Percentiles rank a stretch among this genome's conserved stretches.
Evolutionary conservation across 2,888 invertebrate genomes (phyloP).

Genomic region (Dendrolimus pini): DNA sequence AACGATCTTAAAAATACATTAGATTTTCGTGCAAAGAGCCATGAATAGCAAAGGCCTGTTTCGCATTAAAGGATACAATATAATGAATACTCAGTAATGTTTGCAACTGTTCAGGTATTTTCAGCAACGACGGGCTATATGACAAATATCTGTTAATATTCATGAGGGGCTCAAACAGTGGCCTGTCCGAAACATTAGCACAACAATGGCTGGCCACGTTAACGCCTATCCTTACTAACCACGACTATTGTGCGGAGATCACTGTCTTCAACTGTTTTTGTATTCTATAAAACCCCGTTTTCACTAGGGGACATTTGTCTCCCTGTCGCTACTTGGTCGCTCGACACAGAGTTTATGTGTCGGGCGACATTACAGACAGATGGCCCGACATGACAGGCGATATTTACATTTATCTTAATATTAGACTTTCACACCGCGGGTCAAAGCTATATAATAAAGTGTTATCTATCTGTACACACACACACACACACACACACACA

Average conservation of each 20-base stretch:
- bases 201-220: slow-evolving; percentile 51
- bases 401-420: no score
- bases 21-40: neutral
- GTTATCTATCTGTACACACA: no score
- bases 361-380: no score
- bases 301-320: neutral
- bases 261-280: slow-evolving; percentile 42
- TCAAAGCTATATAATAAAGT: no score
- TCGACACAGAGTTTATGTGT: neutral
- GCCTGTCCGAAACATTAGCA: slow-evolving; percentile 53
- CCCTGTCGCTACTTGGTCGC: neutral
- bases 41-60: slow-evolving; percentile 10
- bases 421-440: no score
- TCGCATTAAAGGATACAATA: slow-evolving; percentile 20
- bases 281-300: slow-evolving; percentile 15
- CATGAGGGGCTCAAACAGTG: slow-evolving; percentile 53
- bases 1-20: neutral
- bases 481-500: no score
- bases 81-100: slow-evolving; percentile 26
- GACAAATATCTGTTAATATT: slow-evolving; percentile 67
- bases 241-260: slow-evolving; percentile 47
- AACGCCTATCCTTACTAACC: slow-evolving; percentile 47
- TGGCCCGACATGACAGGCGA: no score
- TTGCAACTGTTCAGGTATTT: slow-evolving; percentile 33
- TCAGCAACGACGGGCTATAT: slow-evolving; percentile 40